These are phyloP conservation scores for Galaxea fascicularis DNA, from an alignment of 92 coral and sea anemone genomes.

Conservation along the genomic window DNA sequence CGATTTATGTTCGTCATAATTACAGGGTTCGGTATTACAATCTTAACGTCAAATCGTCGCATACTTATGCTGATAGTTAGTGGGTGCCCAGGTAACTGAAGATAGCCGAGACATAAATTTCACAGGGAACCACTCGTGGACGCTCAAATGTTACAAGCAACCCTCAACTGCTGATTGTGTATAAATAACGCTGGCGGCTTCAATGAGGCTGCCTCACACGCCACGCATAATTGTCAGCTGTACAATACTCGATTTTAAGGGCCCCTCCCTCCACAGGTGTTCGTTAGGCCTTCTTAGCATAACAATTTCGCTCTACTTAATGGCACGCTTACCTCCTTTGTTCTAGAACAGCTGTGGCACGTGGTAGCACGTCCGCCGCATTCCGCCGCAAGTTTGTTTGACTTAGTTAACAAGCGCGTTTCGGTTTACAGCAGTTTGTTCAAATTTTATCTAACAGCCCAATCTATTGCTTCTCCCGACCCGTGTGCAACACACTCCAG, in stretches of 20 bases:
- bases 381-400: constrained; percentile 49
- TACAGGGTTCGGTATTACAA: neutral
- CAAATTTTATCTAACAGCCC: constrained; percentile 7
- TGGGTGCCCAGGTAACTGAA: neutral
- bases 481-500: neutral
- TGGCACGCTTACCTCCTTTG: constrained; percentile 61
- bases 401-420: constrained; percentile 34
- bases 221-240: constrained; percentile 42
- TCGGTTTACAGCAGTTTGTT: constrained; percentile 22
- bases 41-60: neutral
- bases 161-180: constrained; percentile 8
- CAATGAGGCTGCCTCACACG: constrained; percentile 11
- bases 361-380: constrained; percentile 41
- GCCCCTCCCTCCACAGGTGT: constrained; percentile 67
- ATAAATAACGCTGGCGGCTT: neutral
- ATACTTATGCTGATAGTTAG: neutral
- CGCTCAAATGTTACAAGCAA: neutral
- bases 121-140: neutral
- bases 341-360: constrained; percentile 55
- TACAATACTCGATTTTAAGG: constrained; percentile 39
- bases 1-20: constrained; percentile 6
- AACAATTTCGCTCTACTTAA: constrained; percentile 35
- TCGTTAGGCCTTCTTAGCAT: constrained; percentile 42
- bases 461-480: neutral
- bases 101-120: neutral